These are phyloP conservation scores for Drosophila teissieri DNA, from an alignment of 1,140 invertebrate genomes.

Conservation along the genomic window DNA sequence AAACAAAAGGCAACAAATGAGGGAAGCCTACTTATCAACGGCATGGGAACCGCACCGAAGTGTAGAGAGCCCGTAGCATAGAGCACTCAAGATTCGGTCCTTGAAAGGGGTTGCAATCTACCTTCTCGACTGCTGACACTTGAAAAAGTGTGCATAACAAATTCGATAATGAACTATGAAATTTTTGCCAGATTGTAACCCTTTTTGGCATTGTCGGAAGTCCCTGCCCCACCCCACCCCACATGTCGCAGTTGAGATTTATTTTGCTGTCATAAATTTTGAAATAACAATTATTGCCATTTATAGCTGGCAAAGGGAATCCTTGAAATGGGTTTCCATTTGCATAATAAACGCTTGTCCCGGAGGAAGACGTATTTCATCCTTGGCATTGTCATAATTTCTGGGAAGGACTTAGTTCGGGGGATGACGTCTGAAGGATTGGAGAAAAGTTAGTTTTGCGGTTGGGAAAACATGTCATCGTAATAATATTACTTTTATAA, in stretches of 20 bases:
- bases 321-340: slow-evolving; percentile 26
- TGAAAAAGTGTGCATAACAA: slow-evolving; percentile 71
- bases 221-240: slow-evolving; percentile 35
- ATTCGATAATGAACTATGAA: slow-evolving; percentile 82
- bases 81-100: slow-evolving; percentile 23
- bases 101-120: slow-evolving; percentile 47
- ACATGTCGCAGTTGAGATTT: slow-evolving; percentile 60
- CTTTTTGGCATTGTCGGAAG: slow-evolving; percentile 28
- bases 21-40: slow-evolving; percentile 59
- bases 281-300: slow-evolving; percentile 79
- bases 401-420: slow-evolving; percentile 17
- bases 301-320: slow-evolving; percentile 41
- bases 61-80: background rate
- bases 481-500: background rate
- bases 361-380: slow-evolving; percentile 55
- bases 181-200: slow-evolving; percentile 53
- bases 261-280: slow-evolving; percentile 81
- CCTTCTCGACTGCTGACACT: slow-evolving; percentile 40
- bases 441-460: slow-evolving; percentile 10
- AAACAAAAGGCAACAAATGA: slow-evolving; percentile 66
- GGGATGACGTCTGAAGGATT: slow-evolving; percentile 12
- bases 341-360: slow-evolving; percentile 53
- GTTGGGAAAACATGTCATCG: slow-evolving; percentile 1
- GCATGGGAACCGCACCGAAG: slow-evolving; percentile 54
- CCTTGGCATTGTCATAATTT: slow-evolving; percentile 55